phyloP scores from a whole-genome alignment of 2,797 vertebrate species.

The Anniella stebbinsi region DNA sequence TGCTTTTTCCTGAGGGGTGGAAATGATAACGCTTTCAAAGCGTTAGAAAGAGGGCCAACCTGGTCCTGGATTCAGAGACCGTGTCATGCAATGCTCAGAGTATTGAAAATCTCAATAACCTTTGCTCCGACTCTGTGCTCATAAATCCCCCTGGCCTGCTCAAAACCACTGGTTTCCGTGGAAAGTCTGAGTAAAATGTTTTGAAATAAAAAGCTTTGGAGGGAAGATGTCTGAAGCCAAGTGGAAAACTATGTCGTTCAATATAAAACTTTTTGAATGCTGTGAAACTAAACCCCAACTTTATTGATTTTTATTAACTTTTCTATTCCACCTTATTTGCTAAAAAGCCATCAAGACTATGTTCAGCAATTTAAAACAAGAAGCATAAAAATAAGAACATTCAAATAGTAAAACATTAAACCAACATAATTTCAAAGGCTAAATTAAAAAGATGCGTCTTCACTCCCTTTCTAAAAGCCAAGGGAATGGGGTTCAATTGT shows the following conservation, averaged over 20 bases:
- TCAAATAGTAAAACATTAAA: no score
- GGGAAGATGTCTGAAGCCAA: background rate
- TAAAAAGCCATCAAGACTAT: no score
- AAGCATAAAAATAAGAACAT: no score
- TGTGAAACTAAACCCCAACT: background rate
- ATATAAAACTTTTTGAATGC: background rate
- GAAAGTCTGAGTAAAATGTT: background rate
- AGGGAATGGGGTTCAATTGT: no score
- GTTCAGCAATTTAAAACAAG: no score
- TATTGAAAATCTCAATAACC: background rate
- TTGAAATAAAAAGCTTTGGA: background rate
- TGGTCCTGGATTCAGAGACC: background rate
- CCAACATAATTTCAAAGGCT: no score
- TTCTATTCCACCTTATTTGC: no score
- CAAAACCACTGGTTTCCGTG: background rate
- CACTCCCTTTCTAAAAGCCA: no score
- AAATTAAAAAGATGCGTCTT: no score
- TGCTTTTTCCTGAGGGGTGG: background rate
- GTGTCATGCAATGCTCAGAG: background rate
- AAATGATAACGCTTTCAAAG: background rate
- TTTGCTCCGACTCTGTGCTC: background rate
- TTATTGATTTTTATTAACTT: no score
- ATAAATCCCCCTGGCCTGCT: background rate
- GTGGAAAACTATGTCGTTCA: background rate
- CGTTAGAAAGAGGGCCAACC: background rate